Conservation (phyloP, 2,797 vertebrate genomes). For the Amazona finschi region DNA sequence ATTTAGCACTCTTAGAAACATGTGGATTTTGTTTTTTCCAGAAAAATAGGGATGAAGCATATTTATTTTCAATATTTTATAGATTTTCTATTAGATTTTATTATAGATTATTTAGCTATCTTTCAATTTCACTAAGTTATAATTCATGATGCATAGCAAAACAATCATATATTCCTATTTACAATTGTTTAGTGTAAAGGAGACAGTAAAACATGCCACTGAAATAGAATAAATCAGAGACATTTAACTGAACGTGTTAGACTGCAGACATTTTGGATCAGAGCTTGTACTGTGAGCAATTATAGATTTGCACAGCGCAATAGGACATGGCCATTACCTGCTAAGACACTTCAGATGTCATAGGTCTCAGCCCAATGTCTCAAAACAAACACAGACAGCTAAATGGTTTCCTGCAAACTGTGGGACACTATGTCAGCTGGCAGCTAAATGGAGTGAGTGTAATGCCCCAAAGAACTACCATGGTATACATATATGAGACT, state of each 20-base stretch:
- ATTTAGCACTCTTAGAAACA: neutral
- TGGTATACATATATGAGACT: neutral
- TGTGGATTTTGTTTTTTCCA: neutral
- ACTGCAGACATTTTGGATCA: neutral
- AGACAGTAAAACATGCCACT: neutral
- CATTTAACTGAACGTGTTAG: neutral
- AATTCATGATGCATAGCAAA: neutral
- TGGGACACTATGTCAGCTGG: neutral
- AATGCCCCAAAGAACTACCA: neutral
- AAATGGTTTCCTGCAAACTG: fast-evolving
- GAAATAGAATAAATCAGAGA: neutral
- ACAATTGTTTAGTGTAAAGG: neutral
- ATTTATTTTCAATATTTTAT: neutral
- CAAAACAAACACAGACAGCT: neutral
- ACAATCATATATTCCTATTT: neutral
- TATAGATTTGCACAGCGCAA: neutral
- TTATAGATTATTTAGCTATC: neutral
- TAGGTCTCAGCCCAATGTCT: neutral
- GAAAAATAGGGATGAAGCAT: neutral
- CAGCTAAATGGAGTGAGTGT: neutral
- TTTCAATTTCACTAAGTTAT: neutral
- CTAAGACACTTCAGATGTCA: neutral
- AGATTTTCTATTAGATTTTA: neutral
- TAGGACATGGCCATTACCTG: neutral
- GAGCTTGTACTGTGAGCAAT: neutral